phyloP scores from a whole-genome alignment of 1,140 invertebrate genomes.

The Papilio glaucus region DNA sequence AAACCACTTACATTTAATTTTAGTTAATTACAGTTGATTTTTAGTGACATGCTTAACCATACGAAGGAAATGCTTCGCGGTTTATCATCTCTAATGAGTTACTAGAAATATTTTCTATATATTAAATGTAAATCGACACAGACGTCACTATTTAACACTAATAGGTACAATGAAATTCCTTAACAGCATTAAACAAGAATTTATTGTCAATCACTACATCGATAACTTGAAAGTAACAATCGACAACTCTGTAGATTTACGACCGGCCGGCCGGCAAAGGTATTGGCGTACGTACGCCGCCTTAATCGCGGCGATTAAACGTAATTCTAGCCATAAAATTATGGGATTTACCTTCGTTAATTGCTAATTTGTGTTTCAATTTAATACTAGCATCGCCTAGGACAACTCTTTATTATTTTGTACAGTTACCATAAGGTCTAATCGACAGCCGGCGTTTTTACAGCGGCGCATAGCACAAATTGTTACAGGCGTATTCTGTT shows the following conservation, averaged over 20 bases:
- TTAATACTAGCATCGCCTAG: slow-evolving; percentile 37
- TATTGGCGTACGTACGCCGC: slow-evolving; percentile 59
- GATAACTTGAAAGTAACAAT: slow-evolving; percentile 23
- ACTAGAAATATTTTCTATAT: background rate
- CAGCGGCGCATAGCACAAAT: slow-evolving; percentile 9
- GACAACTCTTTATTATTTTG: slow-evolving; percentile 30
- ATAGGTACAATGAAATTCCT: background rate
- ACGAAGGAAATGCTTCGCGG: too few relatives aligned
- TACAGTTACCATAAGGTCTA: slow-evolving; percentile 31
- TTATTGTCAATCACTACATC: slow-evolving; percentile 12
- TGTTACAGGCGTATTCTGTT: slow-evolving; percentile 20
- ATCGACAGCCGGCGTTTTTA: slow-evolving; percentile 25
- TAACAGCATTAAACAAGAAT: slow-evolving; percentile 4
- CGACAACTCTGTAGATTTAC: slow-evolving; percentile 40
- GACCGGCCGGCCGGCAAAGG: slow-evolving; percentile 44
- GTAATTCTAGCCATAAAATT: slow-evolving; percentile 45
- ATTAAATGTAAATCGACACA: background rate
- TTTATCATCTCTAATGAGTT: too few relatives aligned
- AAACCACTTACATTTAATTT: too few relatives aligned
- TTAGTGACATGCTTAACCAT: too few relatives aligned
- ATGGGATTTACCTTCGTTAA: slow-evolving; percentile 53
- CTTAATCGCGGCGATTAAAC: slow-evolving; percentile 58
- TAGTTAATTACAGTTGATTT: too few relatives aligned
- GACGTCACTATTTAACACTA: background rate
- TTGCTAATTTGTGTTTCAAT: slow-evolving; percentile 53